Evolutionary conservation across 2,888 invertebrate genomes (phyloP), one percentile per base, ranked within the genome.

Genomic region (Archaeoteleia sp.): DNA sequence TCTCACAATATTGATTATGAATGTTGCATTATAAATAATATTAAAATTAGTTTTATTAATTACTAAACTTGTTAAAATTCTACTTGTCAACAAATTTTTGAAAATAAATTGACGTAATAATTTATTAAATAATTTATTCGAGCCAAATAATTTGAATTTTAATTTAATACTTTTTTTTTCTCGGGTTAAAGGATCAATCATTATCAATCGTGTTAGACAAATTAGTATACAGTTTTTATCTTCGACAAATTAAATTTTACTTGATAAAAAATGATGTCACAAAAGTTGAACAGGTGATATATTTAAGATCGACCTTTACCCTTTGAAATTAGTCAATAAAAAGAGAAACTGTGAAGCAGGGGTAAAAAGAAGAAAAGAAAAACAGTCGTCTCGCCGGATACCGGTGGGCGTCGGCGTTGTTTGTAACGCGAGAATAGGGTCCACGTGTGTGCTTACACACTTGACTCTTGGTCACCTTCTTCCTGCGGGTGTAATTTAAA

Each of bases 321-420:
- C 61, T 67, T 57, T 67, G 60, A 58, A 66, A 66, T 67, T 45
- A 67, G 55, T 57, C 51, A 25, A 67, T 67, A 57, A 60, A 61
- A 60, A 55, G 46, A 63, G 63, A 55, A 60, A 40, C 49, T 48
- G 51, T 46, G 45, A 61, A 66, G 35, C 35, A 55, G 40, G 43
- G 40, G 32, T 40, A 67, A 62, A 55, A 58, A 35, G 30, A 46
- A n/a, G 20, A 9, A 32, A 29, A 17, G 30, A 10, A 43, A 55
- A 29, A 53, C 60, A 69, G 48, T 48, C 45, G 55, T 51, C 72
- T 54, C 58, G 71, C 74, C 74, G 77, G 73, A 76, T 81, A 82
- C 82, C 80, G 79, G 81, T 81, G 80, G 79, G 77, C 71, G 80
- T 79, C 82, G 82, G 82, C 78, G 55, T 67, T 80, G 76, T 81